Evolutionary conservation across 2,113 vertebrate genomes (phyloP), one percentile per base, ranked within the genome.

Genomic region (Lates calcarifer): DNA sequence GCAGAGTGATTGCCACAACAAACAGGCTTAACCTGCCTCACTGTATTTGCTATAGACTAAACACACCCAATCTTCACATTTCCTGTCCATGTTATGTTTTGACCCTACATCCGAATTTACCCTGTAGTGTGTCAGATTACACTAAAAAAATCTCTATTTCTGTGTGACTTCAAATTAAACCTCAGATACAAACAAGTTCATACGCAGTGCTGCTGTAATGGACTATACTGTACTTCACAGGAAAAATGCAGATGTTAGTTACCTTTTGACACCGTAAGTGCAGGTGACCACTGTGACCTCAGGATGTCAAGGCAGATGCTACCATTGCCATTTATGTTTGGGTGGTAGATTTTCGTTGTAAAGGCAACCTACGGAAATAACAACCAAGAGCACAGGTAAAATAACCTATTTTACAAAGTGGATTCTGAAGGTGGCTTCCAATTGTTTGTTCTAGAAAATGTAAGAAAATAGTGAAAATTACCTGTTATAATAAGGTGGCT

Each of bases 301-400:
- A 99, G 92, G 90, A 99, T 99, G 92, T 99, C 98, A 73, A 99
- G 97, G 94, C 97, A 98, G 94, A 99, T 99, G 93, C 96, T 99
- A 62, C 97, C 97, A 84, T 99, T 98, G 91, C 97, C 97, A 94
- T 98, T 98, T 95, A 98, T 99, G 89, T 99, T 98, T 88, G 98
- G 97, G 89, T 99, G 98, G 90, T 98, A 98, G 87, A 99, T 98
- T 96, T 98, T 98, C 81, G 97, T 99, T 81, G 96, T 97, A 90
- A 99, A 99, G 95, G 97, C 96, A 91, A 99, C 95, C 98, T 99
- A 78, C 7, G 15, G 26, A 85, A 75, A 68, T 0, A 60, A 63
- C 11, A 62, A 90, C 55, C 1, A 77, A 77, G 77, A 71, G 24
- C 11, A 68, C 33, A 71, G 29, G 15, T 51, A 1, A 64, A 49